Evolutionary conservation across 2,113 vertebrate species (phyloP), one percentile per base, ranked within the genome.

Genomic region (Blennius ocellaris): DNA sequence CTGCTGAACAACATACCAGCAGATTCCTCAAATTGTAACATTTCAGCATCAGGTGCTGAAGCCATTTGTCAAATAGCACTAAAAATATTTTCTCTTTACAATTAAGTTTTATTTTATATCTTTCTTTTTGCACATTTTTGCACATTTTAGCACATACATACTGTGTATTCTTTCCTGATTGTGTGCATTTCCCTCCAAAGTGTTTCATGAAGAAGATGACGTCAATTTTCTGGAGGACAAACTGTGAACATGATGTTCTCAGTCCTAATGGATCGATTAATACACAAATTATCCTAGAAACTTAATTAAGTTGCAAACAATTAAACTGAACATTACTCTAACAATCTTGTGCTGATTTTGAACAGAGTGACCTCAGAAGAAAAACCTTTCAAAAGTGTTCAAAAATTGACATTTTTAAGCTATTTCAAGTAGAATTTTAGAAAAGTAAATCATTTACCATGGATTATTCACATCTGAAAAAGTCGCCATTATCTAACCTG

Each of bases 1-100:
- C 44, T n/a, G 3, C 5, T 51, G 14, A 48, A 6, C 0, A 16
- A 52, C 9, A 17, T 50, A 7, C 36, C 61, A 74, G 54, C 1
- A 6, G 50, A 38, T 60, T 70, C 48, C 9, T 51, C 48, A 80
- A 68, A 76, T 52, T 38, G 56, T 2, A 9, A 16, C 1, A 6
- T 3, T 16, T 2, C 15, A 55, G 8, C 16, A n/a, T 45, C 41
- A 30, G 14, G 15, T 55, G 9, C 21, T 30, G 21, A 30, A 30
- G 21, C 21, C 21, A 30, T 30, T 30, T 30, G 21, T 30, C 2
- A 30, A 30, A 4, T 30, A 30, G 21, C 21, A 30, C 2, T 30
- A 2, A 30, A 30, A 30, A 30, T 30, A 30, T 30, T 30, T 30
- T 30, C 21, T 30, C 21, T 30, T 30, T 30, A 30, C 21, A 30